phyloP scores from a whole-genome alignment of 2,888 invertebrate species.

The Bugula neritina region DNA sequence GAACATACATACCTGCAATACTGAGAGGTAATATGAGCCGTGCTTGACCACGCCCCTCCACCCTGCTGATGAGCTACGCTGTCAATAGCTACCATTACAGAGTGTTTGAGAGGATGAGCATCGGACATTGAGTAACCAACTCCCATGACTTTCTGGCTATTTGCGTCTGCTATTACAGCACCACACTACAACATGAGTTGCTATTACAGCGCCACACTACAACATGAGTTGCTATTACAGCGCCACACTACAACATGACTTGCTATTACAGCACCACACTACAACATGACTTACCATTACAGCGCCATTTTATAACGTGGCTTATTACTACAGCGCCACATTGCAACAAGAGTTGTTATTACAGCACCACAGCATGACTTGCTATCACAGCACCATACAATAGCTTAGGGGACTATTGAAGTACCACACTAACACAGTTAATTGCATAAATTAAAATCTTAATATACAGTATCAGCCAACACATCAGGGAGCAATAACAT shows the following conservation, averaged over 20 bases:
- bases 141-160: constrained; percentile 63
- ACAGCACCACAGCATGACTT: constrained; percentile 56
- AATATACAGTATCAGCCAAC: too few species aligned
- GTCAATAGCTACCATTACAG: constrained; percentile 78
- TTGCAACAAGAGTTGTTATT: constrained; percentile 56
- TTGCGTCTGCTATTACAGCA: constrained; percentile 72
- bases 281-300: background rate
- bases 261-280: constrained; percentile 62
- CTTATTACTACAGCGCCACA: background rate
- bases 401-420: background rate
- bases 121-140: constrained; percentile 35
- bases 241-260: background rate
- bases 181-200: constrained; percentile 34
- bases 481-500: too few species aligned
- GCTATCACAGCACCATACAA: background rate
- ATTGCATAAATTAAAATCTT: too few species aligned
- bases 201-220: background rate
- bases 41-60: constrained; percentile 63
- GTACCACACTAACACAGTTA: background rate
- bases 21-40: background rate
- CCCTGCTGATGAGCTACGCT: constrained; percentile 75
- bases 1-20: background rate
- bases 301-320: background rate
- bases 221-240: background rate
- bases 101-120: constrained; percentile 71